A percentile compares a stretch with the other conserved stretches of the same genome.
These are phyloP conservation scores for Drosophila nr. perissopoda DNA, from an alignment of 2,888 invertebrate genomes.

Conservation along the genomic window DNA sequence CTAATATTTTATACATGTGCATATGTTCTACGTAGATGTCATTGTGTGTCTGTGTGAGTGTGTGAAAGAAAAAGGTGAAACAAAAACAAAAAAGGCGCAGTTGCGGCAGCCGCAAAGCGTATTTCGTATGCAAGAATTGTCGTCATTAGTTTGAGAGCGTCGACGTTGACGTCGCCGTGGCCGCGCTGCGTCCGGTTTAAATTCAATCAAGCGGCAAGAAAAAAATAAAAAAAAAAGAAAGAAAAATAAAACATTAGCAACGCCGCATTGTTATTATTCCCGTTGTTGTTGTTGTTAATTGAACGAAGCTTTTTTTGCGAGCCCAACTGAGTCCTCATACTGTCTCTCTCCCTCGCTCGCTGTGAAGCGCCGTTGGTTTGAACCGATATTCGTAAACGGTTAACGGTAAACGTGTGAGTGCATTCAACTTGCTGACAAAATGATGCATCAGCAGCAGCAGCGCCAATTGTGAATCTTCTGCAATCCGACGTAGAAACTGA, in stretches of 20 bases:
- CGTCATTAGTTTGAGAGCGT: constrained; percentile 49
- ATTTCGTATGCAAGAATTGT: constrained; percentile 72
- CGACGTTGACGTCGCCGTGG: constrained; percentile 37
- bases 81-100: constrained; percentile 54
- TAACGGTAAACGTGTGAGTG: constrained; percentile 37
- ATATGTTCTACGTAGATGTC: constrained; percentile 38
- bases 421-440: constrained; percentile 69
- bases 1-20: constrained; percentile 56
- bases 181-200: constrained; percentile 70
- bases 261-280: constrained; percentile 45
- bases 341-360: constrained; percentile 17
- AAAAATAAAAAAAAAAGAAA: constrained; percentile 31
- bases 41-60: constrained; percentile 41
- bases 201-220: constrained; percentile 78
- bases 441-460: constrained; percentile 20
- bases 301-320: constrained; percentile 16
- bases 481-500: constrained; percentile 29
- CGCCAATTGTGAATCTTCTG: constrained; percentile 36
- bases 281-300: constrained; percentile 16
- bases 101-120: constrained; percentile 46
- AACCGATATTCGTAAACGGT: constrained; percentile 30
- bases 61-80: constrained; percentile 63
- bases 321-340: constrained; percentile 23
- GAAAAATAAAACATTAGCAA: constrained; percentile 44
- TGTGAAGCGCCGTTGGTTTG: constrained; percentile 27